Evolutionary conservation across 2,888 invertebrate genomes (phyloP).

Genomic region (Temnothorax ravouxi): DNA sequence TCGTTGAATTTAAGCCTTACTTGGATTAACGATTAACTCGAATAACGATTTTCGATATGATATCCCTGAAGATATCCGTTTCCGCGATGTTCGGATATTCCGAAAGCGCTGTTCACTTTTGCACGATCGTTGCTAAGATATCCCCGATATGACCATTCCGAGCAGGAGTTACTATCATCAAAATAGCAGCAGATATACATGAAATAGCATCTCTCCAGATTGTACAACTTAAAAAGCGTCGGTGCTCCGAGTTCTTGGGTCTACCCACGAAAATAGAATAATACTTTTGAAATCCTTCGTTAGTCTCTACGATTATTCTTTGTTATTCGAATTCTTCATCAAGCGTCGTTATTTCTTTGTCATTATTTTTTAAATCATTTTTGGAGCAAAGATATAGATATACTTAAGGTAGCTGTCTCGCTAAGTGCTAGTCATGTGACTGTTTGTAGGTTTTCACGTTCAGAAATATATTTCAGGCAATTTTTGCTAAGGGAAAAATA

Average conservation of each 20-base stretch:
- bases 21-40: conserved; percentile 10
- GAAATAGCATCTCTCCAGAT: conserved; percentile 16
- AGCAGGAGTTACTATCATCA: neutral
- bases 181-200: neutral
- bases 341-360: neutral
- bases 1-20: conserved; percentile 26
- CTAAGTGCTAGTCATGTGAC: too few relatives aligned
- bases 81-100: conserved; percentile 15
- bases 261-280: neutral
- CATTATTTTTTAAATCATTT: neutral
- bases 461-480: too few relatives aligned
- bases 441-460: too few relatives aligned
- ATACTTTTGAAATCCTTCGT: conserved; percentile 24
- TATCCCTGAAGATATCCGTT: neutral
- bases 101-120: neutral
- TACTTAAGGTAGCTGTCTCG: too few relatives aligned
- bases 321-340: neutral
- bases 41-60: conserved; percentile 13
- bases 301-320: neutral
- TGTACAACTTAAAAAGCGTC: conserved; percentile 27
- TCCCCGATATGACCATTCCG: neutral
- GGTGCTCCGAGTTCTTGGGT: conserved; percentile 20
- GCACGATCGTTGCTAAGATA: neutral
- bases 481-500: too few relatives aligned
- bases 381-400: neutral